Evolutionary conservation across 2,113 vertebrate species (phyloP), one percentile per base, ranked within the genome.

Genomic region (Phoenicopterus ruber): DNA sequence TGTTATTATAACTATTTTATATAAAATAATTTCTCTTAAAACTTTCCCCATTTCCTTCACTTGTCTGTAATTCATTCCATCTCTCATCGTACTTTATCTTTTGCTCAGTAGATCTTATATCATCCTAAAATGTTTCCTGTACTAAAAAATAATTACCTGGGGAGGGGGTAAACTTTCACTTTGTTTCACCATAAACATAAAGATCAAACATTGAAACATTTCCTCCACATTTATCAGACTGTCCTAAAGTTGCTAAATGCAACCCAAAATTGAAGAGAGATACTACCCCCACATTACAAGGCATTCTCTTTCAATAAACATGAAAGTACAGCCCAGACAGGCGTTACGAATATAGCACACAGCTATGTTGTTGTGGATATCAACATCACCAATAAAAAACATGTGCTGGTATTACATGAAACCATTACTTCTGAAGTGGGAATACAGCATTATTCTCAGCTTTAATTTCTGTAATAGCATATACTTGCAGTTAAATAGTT

Each of bases 1-100:
- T 89, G 76, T 82, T 93, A 88, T 82, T 90, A 95, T 91, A 95
- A 96, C 76, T 91, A 65, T 94, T 91, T 84, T 73, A 69, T 74
- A 88, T 61, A 95, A 94, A 95, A 90, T 54, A 93, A 91, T 96
- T 78, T 94, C 24, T 94, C 87, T 82, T 96, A 93, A 96, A 94
- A 91, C 55, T 87, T 92, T 85, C 32, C 34, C 49, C 46, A 34
- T 90, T 96, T 90, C 69, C 65, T 94, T 95, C 24, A 36, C 55
- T 93, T 80, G 65, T 95, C 89, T 55, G 42, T 77, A 93, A 93
- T 77, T 93, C 76, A 86, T 66, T 59, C 61, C 31, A 76, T 94
- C 80, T 89, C 69, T 79, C 63, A 86, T 86, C 34, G 52, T 44
- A 44, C 26, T 91, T 84, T 82, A 22, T 63, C 88, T 83, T 88